A percentile compares a stretch with the other conserved stretches of the same genome.
Conservation (phyloP, 2,888 invertebrate species). For the Archips crataeganus region DNA sequence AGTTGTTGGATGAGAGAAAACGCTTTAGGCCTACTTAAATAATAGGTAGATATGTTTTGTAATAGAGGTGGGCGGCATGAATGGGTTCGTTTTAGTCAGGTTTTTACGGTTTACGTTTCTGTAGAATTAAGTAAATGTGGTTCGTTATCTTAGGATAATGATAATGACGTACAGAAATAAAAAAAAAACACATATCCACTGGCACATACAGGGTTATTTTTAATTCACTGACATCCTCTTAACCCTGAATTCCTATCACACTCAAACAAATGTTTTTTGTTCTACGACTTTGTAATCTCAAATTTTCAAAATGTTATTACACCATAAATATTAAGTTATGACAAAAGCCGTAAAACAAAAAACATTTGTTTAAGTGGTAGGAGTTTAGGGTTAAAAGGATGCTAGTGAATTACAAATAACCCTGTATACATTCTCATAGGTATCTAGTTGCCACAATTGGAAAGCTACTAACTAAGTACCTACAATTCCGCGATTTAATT, state of each 20-base stretch:
- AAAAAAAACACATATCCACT: neutral
- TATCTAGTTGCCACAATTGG: too few relatives aligned
- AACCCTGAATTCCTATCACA: too few relatives aligned
- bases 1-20: slow-evolving; percentile 27
- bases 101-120: neutral
- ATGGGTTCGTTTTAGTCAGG: slow-evolving; percentile 6
- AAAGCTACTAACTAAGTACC: neutral
- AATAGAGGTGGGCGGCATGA: slow-evolving; percentile 6
- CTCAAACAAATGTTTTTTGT: too few relatives aligned
- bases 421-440: neutral
- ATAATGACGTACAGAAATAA: neutral
- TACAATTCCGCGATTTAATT: neutral
- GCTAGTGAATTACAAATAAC: too few relatives aligned
- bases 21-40: slow-evolving; percentile 2
- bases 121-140: too few relatives aligned
- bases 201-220: too few relatives aligned
- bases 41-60: slow-evolving; percentile 5
- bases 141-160: neutral
- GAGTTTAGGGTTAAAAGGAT: too few relatives aligned
- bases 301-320: too few relatives aligned
- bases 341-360: too few relatives aligned
- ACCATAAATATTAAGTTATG: too few relatives aligned
- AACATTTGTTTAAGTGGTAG: neutral
- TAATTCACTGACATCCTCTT: too few relatives aligned
- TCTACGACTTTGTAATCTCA: too few relatives aligned